These are phyloP conservation scores for Macroramphosus scolopax DNA, from an alignment of 2,797 vertebrate genomes.

Conservation along the genomic window DNA sequence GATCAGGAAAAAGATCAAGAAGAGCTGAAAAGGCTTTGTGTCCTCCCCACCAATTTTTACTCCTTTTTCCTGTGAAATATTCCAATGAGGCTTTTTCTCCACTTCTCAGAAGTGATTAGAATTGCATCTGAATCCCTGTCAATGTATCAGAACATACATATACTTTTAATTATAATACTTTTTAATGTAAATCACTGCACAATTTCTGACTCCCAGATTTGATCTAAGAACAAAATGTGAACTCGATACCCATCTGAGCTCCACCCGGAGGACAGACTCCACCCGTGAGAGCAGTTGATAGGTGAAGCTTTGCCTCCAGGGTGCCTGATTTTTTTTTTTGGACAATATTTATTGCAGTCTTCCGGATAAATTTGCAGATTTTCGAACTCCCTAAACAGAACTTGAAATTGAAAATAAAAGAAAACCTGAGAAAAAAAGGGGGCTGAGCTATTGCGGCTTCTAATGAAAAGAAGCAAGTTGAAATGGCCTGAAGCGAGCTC, in stretches of 20 bases:
- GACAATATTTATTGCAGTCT: conserved; percentile 61
- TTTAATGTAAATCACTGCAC: conserved; percentile 69
- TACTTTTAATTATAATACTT: conserved; percentile 65
- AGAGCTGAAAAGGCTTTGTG: conserved; percentile 56
- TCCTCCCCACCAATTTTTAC: conserved; percentile 31
- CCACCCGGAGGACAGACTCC: conserved; percentile 47
- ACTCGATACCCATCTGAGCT: conserved; percentile 48
- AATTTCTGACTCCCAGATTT: conserved; percentile 67
- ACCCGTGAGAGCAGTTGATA: conserved; percentile 43
- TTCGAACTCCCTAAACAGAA: conserved; percentile 36
- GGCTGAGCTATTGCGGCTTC: conserved; percentile 33
- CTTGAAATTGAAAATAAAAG: conserved; percentile 20
- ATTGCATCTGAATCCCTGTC: conserved; percentile 73
- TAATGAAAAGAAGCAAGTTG: conserved; percentile 45
- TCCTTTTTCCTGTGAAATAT: conserved; percentile 42
- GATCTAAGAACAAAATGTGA: conserved; percentile 61
- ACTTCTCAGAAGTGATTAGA: conserved; percentile 84
- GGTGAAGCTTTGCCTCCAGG: conserved; percentile 42
- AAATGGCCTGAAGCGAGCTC: conserved; percentile 32
- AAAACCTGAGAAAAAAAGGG: conserved; percentile 27
- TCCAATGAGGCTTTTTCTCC: conserved; percentile 70
- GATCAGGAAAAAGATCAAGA: conserved; percentile 63
- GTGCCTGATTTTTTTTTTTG: conserved; percentile 34
- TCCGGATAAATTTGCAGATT: too few relatives aligned
- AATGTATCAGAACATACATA: conserved; percentile 75